A percentile compares a stretch with the other conserved stretches of the same genome.
Evolutionary conservation across 1,140 invertebrate genomes (phyloP).

Genomic region (Holotrichia oblita): DNA sequence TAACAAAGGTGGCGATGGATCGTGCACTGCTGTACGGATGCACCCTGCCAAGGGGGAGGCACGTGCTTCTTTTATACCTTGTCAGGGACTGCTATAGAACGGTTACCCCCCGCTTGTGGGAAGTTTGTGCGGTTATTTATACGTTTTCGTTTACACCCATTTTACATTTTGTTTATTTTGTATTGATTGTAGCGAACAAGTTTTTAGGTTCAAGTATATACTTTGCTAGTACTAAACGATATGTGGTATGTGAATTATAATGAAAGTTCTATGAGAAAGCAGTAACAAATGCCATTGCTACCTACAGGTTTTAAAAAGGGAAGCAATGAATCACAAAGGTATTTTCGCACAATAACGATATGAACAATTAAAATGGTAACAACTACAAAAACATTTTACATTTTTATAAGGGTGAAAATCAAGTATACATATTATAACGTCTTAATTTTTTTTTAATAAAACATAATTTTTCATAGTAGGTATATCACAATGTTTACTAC

Average conservation of each 20-base stretch:
- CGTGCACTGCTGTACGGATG: slow-evolving; percentile 36
- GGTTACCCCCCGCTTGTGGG: slow-evolving; percentile 41
- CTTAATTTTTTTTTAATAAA: too few relatives aligned
- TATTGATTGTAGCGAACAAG: not conserved
- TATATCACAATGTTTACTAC: too few relatives aligned
- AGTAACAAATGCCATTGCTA: not conserved
- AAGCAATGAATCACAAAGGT: too few relatives aligned
- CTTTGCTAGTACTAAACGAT: not conserved
- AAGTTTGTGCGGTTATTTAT: slow-evolving; percentile 40
- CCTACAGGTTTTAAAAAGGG: not conserved
- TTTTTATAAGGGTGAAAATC: too few relatives aligned
- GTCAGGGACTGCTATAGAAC: slow-evolving; percentile 9
- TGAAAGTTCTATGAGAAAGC: not conserved
- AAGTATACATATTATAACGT: too few relatives aligned
- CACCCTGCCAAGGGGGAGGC: slow-evolving; percentile 35
- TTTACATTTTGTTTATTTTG: slow-evolving; percentile 27
- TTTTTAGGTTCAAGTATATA: not conserved
- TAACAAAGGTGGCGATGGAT: slow-evolving; percentile 22
- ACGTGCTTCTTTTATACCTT: slow-evolving; percentile 39
- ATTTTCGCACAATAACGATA: too few relatives aligned
- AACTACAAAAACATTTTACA: too few relatives aligned
- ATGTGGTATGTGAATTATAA: not conserved
- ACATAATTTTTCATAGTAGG: too few relatives aligned
- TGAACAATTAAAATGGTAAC: too few relatives aligned
- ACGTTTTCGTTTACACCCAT: slow-evolving; percentile 14